These are phyloP conservation scores for Manis crassicaudata DNA, from an alignment of 2,797 vertebrate species.

Conservation along the genomic window DNA sequence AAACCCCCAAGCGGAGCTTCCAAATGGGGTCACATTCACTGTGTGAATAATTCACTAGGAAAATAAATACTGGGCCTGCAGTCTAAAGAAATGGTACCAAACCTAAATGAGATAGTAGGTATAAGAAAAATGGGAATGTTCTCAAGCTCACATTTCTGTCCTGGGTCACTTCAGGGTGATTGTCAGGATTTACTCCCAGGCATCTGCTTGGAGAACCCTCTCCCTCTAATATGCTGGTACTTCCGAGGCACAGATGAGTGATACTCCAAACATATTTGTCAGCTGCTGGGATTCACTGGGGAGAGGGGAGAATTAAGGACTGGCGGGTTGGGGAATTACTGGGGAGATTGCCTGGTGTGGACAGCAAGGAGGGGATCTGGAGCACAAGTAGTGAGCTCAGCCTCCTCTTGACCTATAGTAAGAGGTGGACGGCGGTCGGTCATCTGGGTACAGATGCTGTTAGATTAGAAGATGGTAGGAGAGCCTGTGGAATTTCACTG, in stretches of 20 bases:
- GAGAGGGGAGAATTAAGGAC: not conserved
- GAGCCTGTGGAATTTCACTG: not conserved
- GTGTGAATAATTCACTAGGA: not conserved
- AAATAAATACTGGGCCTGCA: slow-evolving; percentile 20
- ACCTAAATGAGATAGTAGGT: not conserved
- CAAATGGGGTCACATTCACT: not conserved
- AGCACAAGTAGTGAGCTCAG: not conserved
- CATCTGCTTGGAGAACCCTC: not conserved
- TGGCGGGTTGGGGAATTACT: not conserved
- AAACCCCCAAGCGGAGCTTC: not conserved
- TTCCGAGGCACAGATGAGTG: not conserved
- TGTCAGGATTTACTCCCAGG: not conserved
- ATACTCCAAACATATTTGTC: not conserved
- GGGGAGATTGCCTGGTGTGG: not conserved
- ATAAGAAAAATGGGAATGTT: not conserved
- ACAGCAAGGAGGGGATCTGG: not conserved
- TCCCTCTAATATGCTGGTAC: not conserved
- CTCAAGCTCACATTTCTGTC: not conserved
- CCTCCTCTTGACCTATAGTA: not conserved
- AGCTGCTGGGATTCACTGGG: not conserved
- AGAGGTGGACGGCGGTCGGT: accelerated
- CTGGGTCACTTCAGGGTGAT: not conserved
- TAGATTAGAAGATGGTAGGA: not conserved
- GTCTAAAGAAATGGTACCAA: not conserved
- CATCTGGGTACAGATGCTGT: not conserved